These are phyloP conservation scores for Monodelphis domestica DNA, from an alignment of 2,797 vertebrate genomes.

Conservation along the genomic window DNA sequence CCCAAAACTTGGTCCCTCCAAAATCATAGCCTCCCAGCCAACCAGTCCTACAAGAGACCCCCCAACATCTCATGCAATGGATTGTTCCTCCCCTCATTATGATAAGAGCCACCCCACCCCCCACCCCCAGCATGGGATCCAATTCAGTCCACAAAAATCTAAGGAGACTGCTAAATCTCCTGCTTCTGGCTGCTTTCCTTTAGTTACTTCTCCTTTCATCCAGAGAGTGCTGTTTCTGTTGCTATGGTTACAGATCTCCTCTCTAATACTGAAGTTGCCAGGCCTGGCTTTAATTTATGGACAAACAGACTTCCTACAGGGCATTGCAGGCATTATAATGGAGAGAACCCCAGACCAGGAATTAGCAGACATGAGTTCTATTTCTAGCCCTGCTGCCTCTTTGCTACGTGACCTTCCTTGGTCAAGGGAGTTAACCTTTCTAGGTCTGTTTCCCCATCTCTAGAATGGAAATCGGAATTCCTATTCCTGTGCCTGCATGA, in stretches of 20 bases:
- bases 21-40: background rate
- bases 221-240: background rate
- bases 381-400: background rate
- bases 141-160: background rate
- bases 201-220: conserved; percentile 3
- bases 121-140: background rate
- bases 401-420: background rate
- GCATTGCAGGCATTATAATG: background rate
- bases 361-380: background rate
- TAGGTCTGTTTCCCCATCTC: background rate
- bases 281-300: background rate
- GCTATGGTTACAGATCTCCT: background rate
- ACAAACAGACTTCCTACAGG: background rate
- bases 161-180: background rate
- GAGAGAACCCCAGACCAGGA: background rate
- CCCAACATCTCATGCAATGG: background rate
- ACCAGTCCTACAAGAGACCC: background rate
- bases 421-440: background rate
- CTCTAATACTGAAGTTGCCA: background rate
- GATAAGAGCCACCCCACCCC: background rate
- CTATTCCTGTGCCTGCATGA: background rate
- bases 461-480: background rate
- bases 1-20: background rate
- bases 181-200: background rate
- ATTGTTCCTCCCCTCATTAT: background rate